Evolutionary conservation across 2,113 vertebrate genomes (phyloP).

Genomic region (Malurus alboscapulatus): DNA sequence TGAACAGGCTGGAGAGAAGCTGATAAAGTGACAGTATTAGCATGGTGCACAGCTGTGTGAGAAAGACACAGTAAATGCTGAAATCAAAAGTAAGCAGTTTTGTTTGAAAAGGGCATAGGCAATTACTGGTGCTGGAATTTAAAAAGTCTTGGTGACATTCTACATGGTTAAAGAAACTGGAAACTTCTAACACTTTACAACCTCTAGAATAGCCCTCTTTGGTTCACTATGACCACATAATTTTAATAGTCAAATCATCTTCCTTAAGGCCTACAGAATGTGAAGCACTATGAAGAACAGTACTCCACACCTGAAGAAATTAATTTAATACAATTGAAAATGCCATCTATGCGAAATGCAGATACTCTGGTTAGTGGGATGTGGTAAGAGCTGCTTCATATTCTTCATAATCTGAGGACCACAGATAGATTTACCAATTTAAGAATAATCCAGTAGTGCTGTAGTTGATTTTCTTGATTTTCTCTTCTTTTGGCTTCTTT

Average conservation of each 20-base stretch:
- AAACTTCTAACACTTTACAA: neutral
- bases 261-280: neutral
- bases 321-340: neutral
- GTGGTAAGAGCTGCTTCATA: neutral
- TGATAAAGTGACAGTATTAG: slow-evolving; percentile 43
- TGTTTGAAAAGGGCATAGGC: slow-evolving; percentile 10
- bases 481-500: neutral
- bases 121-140: slow-evolving; percentile 5
- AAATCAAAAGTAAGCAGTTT: neutral
- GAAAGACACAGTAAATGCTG: neutral
- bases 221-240: neutral
- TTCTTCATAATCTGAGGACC: neutral
- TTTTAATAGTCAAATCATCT: neutral
- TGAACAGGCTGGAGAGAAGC: slow-evolving; percentile 39
- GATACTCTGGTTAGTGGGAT: neutral
- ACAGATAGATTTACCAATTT: neutral
- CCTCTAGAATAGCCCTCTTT: neutral
- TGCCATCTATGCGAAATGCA: neutral
- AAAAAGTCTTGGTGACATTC: slow-evolving; percentile 9
- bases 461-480: neutral
- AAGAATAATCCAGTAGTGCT: neutral
- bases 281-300: neutral
- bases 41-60: neutral
- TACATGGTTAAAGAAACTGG: neutral
- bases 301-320: neutral